Base-by-base conservation (phyloP, 2,113 vertebrate species). In the Engystomops pustulosus region DNA sequence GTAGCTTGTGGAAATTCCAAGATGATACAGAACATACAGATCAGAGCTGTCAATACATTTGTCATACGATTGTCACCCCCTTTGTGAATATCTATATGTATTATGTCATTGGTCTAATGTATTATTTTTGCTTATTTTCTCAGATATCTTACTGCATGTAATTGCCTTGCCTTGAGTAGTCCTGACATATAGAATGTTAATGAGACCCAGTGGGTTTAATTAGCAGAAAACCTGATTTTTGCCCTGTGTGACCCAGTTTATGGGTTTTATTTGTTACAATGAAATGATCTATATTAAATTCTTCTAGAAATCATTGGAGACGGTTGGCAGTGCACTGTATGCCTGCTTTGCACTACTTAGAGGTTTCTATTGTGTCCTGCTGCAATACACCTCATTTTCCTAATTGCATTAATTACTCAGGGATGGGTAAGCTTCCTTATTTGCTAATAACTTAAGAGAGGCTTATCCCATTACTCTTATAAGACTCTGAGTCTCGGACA, bases 351-450 rank as follows among this genome's bases (percentile, higher is more conserved):
- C 38, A 25, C 53, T 18, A 3, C 76, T 77, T 41, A 41, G 44
- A 30, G 15, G 27, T 12, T 18, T n/a, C 25, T 18, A 47, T 18
- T 34, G 18, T 62, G 14, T 9, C 18, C 80, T 44, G 49, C 0
- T 6, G 49, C n/a, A 18, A 23, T 25, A 47, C 62, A 62, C 70
- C 70, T 65, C 67, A 36, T 49, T 34, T 67, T 69, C 17, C 47
- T 77, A 78, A 84, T 84, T 69, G 82, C 74, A 78, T 84, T 84
- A 84, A 84, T 84, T 78, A 69, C 74, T 60, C 60, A 68, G 32
- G n/a, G 30, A 44, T 69, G 45, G 20, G 9, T 84, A 84, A 84
- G 74, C 82, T 77, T 27, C 82, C 78, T 84, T 78, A 51, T 51
- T 53, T 45, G 32, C 60, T 78, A 84, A 78, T 78, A 55, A 15